Evolutionary conservation across 92 coral and sea anemone species (phyloP).

Genomic region (Paragorgia papillata): DNA sequence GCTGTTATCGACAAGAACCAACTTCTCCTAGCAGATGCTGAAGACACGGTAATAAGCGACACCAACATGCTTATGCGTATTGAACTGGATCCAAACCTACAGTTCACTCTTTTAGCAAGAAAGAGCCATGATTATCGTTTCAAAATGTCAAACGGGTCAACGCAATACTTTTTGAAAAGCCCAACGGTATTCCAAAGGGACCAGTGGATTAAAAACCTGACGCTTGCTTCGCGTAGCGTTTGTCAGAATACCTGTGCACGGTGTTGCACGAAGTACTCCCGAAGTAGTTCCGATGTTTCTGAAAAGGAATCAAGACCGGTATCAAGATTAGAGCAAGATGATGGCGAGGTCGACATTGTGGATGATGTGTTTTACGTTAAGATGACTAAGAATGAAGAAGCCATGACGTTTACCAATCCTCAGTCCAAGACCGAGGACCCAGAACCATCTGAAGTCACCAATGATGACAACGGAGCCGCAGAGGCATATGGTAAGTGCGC

Average conservation of each 20-base stretch:
- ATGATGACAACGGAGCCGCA: too few relatives aligned
- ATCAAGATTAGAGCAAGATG: background rate
- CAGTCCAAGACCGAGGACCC: too few relatives aligned
- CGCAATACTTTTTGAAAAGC: slow-evolving; percentile 23
- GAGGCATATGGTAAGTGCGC: too few relatives aligned
- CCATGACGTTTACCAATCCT: slow-evolving; percentile 5
- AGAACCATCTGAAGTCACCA: too few relatives aligned
- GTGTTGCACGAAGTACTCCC: slow-evolving; percentile 12
- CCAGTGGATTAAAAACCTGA: slow-evolving; percentile 12
- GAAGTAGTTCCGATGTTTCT: background rate
- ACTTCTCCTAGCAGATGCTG: slow-evolving; percentile 11
- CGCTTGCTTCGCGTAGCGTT: slow-evolving; percentile 21
- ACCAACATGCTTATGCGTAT: background rate
- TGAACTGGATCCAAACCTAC: slow-evolving; percentile 26
- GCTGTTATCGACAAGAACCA: slow-evolving; percentile 2
- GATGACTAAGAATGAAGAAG: background rate
- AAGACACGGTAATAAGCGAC: background rate
- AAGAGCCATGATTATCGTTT: slow-evolving; percentile 29
- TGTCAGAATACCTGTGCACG: slow-evolving; percentile 25
- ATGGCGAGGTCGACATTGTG: background rate
- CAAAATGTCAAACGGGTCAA: slow-evolving; percentile 19
- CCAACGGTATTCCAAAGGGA: slow-evolving; percentile 13
- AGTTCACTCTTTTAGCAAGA: slow-evolving; percentile 14
- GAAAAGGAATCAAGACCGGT: background rate
- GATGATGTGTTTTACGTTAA: slow-evolving; percentile 39